phyloP scores from a whole-genome alignment of 2,888 invertebrate genomes.

The Lordiphosa andalusiaca region DNA sequence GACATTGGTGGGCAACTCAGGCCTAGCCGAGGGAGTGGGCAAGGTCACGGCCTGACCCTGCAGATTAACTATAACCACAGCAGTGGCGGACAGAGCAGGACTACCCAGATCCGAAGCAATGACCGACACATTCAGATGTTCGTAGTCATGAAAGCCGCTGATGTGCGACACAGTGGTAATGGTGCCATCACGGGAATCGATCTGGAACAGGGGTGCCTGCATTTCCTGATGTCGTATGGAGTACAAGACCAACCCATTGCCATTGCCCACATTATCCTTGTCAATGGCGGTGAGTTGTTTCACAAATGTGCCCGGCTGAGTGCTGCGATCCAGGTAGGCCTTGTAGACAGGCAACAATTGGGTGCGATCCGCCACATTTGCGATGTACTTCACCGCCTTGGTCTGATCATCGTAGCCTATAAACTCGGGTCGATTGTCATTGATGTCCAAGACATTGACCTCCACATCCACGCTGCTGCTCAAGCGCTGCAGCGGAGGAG shows the following conservation, averaged over 20 bases:
- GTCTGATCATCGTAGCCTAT: slow-evolving; percentile 86
- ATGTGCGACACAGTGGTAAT: slow-evolving; percentile 87
- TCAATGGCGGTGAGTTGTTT: slow-evolving; percentile 91
- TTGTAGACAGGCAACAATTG: slow-evolving; percentile 86
- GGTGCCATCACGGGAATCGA: slow-evolving; percentile 92
- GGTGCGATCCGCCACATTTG: slow-evolving; percentile 63
- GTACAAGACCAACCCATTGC: slow-evolving; percentile 91
- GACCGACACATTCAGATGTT: slow-evolving; percentile 87
- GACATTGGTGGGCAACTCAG: slow-evolving; percentile 50
- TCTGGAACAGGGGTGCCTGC: slow-evolving; percentile 84
- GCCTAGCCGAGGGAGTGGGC: slow-evolving; percentile 46
- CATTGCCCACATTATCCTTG: slow-evolving; percentile 90
- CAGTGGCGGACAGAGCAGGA: slow-evolving; percentile 90
- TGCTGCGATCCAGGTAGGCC: slow-evolving; percentile 87
- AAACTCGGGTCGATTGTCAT: slow-evolving; percentile 91
- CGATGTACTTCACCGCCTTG: slow-evolving; percentile 65
- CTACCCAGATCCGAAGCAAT: slow-evolving; percentile 92
- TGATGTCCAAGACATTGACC: slow-evolving; percentile 90
- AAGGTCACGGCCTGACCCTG: slow-evolving; percentile 79
- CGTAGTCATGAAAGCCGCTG: slow-evolving; percentile 78
- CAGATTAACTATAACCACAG: slow-evolving; percentile 85
- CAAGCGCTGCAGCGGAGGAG: slow-evolving; percentile 82
- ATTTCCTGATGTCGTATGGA: slow-evolving; percentile 86
- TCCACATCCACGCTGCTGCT: slow-evolving; percentile 89
- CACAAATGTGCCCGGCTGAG: slow-evolving; percentile 87